These are phyloP conservation scores for Nomada fabriciana DNA, from an alignment of 2,888 invertebrate species.

Conservation along the genomic window DNA sequence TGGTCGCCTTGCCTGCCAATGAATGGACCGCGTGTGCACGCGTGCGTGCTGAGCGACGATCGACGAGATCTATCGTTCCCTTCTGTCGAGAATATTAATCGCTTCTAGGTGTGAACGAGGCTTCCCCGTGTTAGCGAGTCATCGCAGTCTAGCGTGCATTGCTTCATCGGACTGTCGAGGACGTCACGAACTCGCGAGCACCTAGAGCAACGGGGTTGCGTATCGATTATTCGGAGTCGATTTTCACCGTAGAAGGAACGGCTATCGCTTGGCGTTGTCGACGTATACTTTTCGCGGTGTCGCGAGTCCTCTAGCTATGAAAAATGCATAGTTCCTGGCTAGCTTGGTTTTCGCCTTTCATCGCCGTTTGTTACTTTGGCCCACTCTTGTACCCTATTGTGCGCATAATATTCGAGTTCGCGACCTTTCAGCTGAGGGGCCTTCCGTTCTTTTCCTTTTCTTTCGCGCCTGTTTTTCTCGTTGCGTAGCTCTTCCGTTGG, in stretches of 20 bases:
- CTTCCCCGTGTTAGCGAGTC: background rate
- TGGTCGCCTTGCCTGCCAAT: constrained; percentile 69
- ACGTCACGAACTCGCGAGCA: too few species aligned
- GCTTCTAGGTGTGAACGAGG: background rate
- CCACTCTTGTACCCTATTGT: constrained; percentile 1
- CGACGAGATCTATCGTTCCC: background rate
- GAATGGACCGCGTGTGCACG: constrained; percentile 69
- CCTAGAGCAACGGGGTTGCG: too few species aligned
- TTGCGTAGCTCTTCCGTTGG: too few species aligned
- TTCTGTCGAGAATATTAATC: constrained; percentile 21
- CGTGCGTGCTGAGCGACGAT: background rate
- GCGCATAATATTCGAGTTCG: constrained; percentile 31
- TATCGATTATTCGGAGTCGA: too few species aligned
- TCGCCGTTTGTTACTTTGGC: background rate
- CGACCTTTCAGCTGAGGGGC: background rate
- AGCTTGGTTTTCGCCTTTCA: background rate
- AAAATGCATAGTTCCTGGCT: background rate
- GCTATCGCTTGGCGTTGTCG: background rate
- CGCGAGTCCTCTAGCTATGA: background rate
- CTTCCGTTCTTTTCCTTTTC: too few species aligned
- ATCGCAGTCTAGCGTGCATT: background rate
- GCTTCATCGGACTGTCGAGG: background rate
- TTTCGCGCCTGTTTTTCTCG: background rate
- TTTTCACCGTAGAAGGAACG: background rate
- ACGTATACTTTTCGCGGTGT: background rate